These are phyloP conservation scores for Tachypleus tridentatus DNA, from an alignment of 1,140 invertebrate genomes.

Conservation along the genomic window DNA sequence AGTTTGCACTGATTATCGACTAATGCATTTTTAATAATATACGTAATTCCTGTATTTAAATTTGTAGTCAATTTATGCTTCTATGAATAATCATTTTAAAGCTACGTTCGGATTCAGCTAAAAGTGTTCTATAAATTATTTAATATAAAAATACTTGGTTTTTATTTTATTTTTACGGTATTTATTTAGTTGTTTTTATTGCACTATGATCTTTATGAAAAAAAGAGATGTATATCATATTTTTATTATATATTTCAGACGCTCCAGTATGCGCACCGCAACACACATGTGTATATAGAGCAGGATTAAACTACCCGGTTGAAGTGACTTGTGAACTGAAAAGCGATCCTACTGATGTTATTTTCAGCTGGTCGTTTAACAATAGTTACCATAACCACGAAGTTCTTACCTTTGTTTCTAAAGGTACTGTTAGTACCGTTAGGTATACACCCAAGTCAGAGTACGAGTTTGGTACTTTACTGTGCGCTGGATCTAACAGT, in stretches of 20 bases:
- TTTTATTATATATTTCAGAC: constrained; percentile 40
- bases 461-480: constrained; percentile 53
- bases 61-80: too few species aligned
- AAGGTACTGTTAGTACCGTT: constrained; percentile 44
- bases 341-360: constrained; percentile 62
- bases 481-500: constrained; percentile 22
- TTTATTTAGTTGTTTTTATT: too few species aligned
- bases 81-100: too few species aligned
- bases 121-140: too few species aligned
- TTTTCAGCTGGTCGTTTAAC: constrained; percentile 85
- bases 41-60: too few species aligned
- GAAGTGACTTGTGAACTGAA: constrained; percentile 78
- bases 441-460: constrained; percentile 48
- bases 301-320: constrained; percentile 75
- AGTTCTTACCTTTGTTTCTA: constrained; percentile 36
- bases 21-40: too few species aligned
- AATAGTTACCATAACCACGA: constrained; percentile 77
- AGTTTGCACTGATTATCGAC: too few species aligned
- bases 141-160: too few species aligned
- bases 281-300: constrained; percentile 67
- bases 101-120: too few species aligned
- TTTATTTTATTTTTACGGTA: too few species aligned
- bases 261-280: constrained; percentile 69
- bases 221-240: too few species aligned
- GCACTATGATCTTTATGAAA: too few species aligned